phyloP scores from a whole-genome alignment of 2,797 vertebrate species.

The Sebastes melanostomus region DNA sequence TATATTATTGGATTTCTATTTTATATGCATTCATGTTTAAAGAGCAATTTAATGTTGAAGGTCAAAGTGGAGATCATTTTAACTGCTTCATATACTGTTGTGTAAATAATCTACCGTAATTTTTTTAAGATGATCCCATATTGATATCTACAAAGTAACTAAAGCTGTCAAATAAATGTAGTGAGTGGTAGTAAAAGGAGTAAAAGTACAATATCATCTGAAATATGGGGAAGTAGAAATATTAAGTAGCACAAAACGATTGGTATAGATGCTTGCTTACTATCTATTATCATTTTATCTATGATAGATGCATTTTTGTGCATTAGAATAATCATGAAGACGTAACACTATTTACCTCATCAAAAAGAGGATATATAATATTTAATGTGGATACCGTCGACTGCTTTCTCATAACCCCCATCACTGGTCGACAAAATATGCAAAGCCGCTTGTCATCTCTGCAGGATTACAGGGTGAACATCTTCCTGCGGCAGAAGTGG shows the following conservation, averaged over 20 bases:
- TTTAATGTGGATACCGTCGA: background rate
- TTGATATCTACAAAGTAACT: background rate
- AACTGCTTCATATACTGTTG: background rate
- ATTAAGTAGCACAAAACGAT: background rate
- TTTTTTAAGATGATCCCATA: background rate
- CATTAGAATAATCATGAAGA: background rate
- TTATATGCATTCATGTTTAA: background rate
- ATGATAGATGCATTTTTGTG: background rate
- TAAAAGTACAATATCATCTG: background rate
- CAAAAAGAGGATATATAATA: background rate
- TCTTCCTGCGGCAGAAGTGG: constrained; percentile 99
- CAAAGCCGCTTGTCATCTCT: constrained; percentile 70
- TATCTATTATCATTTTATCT: background rate
- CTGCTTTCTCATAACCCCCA: constrained; percentile 27
- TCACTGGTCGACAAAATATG: constrained; percentile 51
- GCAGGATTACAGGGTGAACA: constrained; percentile 99
- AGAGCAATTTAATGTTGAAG: background rate
- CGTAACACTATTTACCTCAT: background rate
- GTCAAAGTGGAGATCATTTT: background rate
- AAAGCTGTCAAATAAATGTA: background rate
- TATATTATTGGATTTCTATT: background rate
- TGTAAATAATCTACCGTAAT: background rate
- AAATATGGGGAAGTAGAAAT: background rate
- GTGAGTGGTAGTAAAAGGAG: background rate
- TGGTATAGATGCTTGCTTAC: background rate